These are phyloP conservation scores for Stenodema calcarata DNA, from an alignment of 2,888 invertebrate genomes.

Conservation along the genomic window DNA sequence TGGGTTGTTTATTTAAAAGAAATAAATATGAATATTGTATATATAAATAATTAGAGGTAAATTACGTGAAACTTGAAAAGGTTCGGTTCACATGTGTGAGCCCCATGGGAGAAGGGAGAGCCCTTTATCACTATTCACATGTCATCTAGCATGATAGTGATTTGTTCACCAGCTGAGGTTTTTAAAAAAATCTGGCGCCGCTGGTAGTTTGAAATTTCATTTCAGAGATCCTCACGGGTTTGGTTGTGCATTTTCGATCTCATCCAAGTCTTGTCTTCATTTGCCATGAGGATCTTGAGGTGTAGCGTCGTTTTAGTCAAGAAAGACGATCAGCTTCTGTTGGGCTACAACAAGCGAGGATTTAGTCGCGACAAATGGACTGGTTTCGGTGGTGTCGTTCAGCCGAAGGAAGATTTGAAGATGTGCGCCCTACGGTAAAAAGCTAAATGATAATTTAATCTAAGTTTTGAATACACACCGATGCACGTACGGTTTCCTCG, in stretches of 20 bases:
- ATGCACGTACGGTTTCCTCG: no score
- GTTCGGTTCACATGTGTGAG: no score
- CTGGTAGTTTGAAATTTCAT: not conserved
- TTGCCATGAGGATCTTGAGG: constrained; percentile 53
- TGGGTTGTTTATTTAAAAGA: no score
- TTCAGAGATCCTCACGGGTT: not conserved
- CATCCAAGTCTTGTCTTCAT: not conserved
- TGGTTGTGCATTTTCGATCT: not conserved
- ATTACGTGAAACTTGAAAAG: not conserved
- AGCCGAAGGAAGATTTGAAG: constrained; percentile 51
- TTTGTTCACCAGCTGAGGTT: not conserved
- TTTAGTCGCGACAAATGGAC: constrained; percentile 52
- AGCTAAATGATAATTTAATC: no score
- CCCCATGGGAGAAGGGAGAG: no score
- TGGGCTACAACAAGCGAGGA: constrained; percentile 50
- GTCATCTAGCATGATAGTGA: not conserved
- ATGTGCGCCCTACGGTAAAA: constrained; percentile 29
- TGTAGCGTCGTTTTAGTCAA: constrained; percentile 51
- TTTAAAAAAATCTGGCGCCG: not conserved
- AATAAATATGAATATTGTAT: no score
- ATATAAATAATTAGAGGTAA: not conserved
- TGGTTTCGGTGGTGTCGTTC: constrained; percentile 52
- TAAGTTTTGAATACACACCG: no score
- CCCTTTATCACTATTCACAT: no score
- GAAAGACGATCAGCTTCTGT: constrained; percentile 51